Percentiles rank a stretch among this genome's conserved stretches.
These are phyloP conservation scores for Natrix natrix DNA, from an alignment of 2,797 vertebrate species.

Conservation along the genomic window DNA sequence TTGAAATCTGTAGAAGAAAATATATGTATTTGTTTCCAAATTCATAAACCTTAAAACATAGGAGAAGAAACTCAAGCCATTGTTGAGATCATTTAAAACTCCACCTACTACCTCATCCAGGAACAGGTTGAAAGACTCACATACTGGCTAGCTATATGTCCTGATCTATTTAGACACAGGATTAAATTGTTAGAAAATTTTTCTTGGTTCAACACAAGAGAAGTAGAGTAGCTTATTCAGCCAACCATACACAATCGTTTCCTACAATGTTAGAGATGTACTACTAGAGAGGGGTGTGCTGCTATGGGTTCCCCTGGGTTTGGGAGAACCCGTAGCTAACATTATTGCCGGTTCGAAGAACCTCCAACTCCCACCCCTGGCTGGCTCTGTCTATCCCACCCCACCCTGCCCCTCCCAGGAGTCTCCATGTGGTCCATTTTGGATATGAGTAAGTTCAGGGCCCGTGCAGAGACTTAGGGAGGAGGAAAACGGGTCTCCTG, in stretches of 20 bases:
- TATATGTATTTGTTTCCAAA: constrained; percentile 17
- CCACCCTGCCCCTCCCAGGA: too few relatives aligned
- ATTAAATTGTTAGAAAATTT: background rate
- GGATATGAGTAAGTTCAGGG: too few relatives aligned
- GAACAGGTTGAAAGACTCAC: background rate
- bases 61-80: background rate
- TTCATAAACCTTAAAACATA: background rate
- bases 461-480: too few relatives aligned
- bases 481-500: too few relatives aligned
- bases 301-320: too few relatives aligned
- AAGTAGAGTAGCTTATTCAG: background rate
- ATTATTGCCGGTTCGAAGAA: too few relatives aligned
- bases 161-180: constrained; percentile 25
- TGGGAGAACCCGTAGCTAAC: too few relatives aligned
- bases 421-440: too few relatives aligned
- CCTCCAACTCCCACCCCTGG: too few relatives aligned
- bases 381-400: too few relatives aligned
- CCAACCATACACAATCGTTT: background rate
- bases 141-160: constrained; percentile 16
- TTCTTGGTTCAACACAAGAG: background rate
- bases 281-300: too few relatives aligned
- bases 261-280: background rate
- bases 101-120: constrained; percentile 24
- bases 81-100: constrained; percentile 17
- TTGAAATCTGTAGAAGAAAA: background rate